These are phyloP conservation scores for Thyatira batis DNA, from an alignment of 2,888 invertebrate genomes.

Conservation along the genomic window DNA sequence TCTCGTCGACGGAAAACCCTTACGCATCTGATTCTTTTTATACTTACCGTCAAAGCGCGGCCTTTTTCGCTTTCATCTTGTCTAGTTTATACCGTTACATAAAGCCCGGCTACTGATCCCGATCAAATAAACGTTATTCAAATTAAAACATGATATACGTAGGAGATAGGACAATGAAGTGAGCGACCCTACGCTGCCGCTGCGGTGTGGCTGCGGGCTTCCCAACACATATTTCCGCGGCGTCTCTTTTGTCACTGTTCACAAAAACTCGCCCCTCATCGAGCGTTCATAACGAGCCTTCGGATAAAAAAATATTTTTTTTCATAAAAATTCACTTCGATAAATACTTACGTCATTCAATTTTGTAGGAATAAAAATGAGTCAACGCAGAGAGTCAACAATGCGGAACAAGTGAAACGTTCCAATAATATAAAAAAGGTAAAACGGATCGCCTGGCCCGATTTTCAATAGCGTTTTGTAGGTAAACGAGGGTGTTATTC, in stretches of 20 bases:
- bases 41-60: slow-evolving; percentile 42
- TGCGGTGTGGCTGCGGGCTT: slow-evolving; percentile 2
- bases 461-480: slow-evolving; percentile 69
- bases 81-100: slow-evolving; percentile 30
- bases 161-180: slow-evolving; percentile 23
- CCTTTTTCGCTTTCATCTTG: slow-evolving; percentile 35
- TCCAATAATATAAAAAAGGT: slow-evolving; percentile 69
- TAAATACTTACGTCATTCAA: slow-evolving; percentile 66
- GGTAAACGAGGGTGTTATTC: slow-evolving; percentile 66
- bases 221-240: slow-evolving; percentile 40
- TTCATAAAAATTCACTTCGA: slow-evolving; percentile 53
- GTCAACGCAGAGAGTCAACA: slow-evolving; percentile 64
- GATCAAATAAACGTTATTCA: slow-evolving; percentile 51
- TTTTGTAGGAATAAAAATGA: slow-evolving; percentile 62
- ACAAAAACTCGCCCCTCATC: slow-evolving; percentile 39
- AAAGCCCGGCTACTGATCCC: slow-evolving; percentile 19
- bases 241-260: slow-evolving; percentile 45
- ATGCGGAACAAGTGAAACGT: slow-evolving; percentile 72
- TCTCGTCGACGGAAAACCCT: slow-evolving; percentile 49
- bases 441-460: slow-evolving; percentile 59
- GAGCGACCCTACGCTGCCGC: slow-evolving; percentile 10
- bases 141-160: slow-evolving; percentile 39
- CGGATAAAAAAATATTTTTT: slow-evolving; percentile 49
- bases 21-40: slow-evolving; percentile 53
- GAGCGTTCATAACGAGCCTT: slow-evolving; percentile 44